Evolutionary conservation across 1,140 invertebrate species (phyloP).

Genomic region (Episyrphus balteatus): DNA sequence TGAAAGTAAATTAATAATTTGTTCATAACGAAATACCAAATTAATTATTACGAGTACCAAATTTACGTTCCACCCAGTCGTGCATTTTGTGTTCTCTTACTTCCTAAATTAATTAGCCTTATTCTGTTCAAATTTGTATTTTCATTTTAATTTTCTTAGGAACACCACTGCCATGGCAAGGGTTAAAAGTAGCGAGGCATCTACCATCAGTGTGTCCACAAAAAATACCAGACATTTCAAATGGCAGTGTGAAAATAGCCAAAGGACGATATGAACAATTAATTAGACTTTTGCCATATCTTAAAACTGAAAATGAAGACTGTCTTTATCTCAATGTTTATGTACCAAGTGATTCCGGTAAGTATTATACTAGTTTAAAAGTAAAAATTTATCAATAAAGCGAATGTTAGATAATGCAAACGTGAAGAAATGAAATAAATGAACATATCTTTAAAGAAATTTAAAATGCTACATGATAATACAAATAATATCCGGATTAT

Average conservation of each 20-base stretch:
- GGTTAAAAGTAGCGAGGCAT: slow-evolving; percentile 54
- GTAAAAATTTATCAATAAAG: too few species aligned
- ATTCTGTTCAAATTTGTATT: not conserved
- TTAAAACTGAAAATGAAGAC: slow-evolving; percentile 78
- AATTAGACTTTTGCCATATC: slow-evolving; percentile 53
- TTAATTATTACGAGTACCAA: too few species aligned
- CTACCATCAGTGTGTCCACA: slow-evolving; percentile 81
- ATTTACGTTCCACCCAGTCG: too few species aligned
- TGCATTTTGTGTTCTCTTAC: too few species aligned
- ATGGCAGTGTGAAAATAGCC: slow-evolving; percentile 34
- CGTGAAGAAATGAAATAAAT: too few species aligned
- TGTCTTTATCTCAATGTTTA: slow-evolving; percentile 90
- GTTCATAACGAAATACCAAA: too few species aligned
- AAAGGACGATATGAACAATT: slow-evolving; percentile 57
- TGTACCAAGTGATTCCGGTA: slow-evolving; percentile 62
- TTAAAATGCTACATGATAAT: too few species aligned
- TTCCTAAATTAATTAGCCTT: too few species aligned
- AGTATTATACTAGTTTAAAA: slow-evolving; percentile 22
- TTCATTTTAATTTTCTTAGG: slow-evolving; percentile 30
- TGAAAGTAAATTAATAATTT: too few species aligned
- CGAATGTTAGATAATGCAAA: too few species aligned
- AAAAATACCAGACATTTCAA: slow-evolving; percentile 47
- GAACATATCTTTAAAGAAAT: too few species aligned
- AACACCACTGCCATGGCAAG: slow-evolving; percentile 57
- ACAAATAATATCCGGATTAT: too few species aligned